These are phyloP conservation scores for Acrobasis repandana DNA, from an alignment of 2,888 invertebrate genomes.

Conservation along the genomic window DNA sequence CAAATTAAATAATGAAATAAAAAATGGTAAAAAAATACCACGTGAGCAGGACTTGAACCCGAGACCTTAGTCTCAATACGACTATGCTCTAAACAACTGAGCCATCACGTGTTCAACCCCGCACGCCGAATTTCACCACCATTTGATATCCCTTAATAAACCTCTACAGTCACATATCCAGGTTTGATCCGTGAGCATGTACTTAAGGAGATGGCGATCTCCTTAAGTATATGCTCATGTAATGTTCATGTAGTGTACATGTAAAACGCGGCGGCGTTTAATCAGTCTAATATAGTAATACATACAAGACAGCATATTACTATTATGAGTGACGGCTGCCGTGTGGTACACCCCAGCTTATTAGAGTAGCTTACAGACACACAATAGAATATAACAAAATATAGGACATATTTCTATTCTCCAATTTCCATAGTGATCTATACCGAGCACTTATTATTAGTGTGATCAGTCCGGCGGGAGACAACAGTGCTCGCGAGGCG, in stretches of 20 bases:
- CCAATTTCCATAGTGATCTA: constrained; percentile 63
- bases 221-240: no score
- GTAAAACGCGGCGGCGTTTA: constrained; percentile 31
- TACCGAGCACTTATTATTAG: constrained; percentile 69
- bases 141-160: no score
- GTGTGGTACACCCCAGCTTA: constrained; percentile 63
- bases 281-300: constrained; percentile 17
- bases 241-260: no score
- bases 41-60: no score
- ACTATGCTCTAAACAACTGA: no score
- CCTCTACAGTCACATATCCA: not conserved
- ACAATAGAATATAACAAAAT: constrained; percentile 80
- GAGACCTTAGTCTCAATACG: no score
- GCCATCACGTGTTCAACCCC: no score
- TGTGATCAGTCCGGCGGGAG: constrained; percentile 68
- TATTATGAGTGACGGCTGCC: constrained; percentile 32
- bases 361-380: constrained; percentile 63
- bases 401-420: constrained; percentile 70
- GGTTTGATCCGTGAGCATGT: constrained; percentile 23
- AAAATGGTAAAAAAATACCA: no score
- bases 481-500: constrained; percentile 65
- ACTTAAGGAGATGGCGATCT: no score
- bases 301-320: constrained; percentile 14
- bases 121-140: no score
- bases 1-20: no score